Base-by-base conservation (phyloP, 2,797 vertebrate genomes). In the Manis pentadactyla region DNA sequence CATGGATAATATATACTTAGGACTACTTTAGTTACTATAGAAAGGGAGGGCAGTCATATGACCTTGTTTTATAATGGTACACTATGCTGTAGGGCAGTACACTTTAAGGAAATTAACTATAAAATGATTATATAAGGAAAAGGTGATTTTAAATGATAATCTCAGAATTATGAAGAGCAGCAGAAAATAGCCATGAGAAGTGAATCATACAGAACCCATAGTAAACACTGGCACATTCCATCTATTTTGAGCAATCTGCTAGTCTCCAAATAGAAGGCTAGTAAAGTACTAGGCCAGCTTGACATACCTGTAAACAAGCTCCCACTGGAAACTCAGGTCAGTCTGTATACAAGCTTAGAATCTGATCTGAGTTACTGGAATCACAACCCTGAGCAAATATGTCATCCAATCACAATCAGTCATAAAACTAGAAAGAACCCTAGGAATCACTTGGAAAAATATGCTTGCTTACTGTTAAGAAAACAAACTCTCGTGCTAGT, bases 131-230 rank as follows among this genome's bases (percentile, higher is more conserved):
- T 2, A 63, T 14, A 89, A 86, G 25, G 34, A 59, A 90, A 92
- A 93, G 15, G 8, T 14, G 10, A 89, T 92, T 95, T 89, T 89
- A 87, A 94, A 69, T 74, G 34, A 93, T 31, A 53, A 88, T 84
- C 10, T 79, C 31, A 79, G 27, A 83, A 91, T 95, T 83, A 78
- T 1, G 94, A 63, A 85, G 0, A 75, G 10, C n/a, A 93, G 51
- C 18, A 78, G 31, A 92, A 39, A 94, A 77, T 1, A 93, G n/a
- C 37, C 42, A 94, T 63, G 53, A 73, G 37, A 96, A 92, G 19
- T 34, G 14, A 55, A 51, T 46, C 59, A 31, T 61, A 91, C 15
- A 61, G 64, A 90, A 93, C 71, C 37, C 29, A 74, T 10, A 93
- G 59, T 42, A 87, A 94, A 94, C 27, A 61, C 11, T 71, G 57